A percentile compares a stretch with the other conserved stretches of the same genome.
phyloP scores from a whole-genome alignment of 2,888 invertebrate genomes.

The Cephus pygmeus region DNA sequence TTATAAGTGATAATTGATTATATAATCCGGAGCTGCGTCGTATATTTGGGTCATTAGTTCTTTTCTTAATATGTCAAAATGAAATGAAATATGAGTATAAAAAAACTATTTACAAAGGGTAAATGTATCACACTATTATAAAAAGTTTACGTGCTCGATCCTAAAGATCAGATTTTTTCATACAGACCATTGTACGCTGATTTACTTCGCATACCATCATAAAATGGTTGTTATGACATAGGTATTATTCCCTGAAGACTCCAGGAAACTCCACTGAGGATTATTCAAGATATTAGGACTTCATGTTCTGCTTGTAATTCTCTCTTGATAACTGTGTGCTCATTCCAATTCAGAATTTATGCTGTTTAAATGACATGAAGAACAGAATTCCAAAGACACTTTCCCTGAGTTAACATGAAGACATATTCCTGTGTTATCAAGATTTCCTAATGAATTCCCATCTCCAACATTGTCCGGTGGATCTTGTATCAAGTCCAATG shows the following conservation, averaged over 20 bases:
- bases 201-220: constrained; percentile 1
- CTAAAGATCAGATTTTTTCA: constrained; percentile 9
- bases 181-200: constrained; percentile 26
- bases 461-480: constrained; percentile 26
- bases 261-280: not conserved
- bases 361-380: constrained; percentile 68
- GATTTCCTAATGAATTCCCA: constrained; percentile 37
- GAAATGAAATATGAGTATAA: not conserved
- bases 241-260: not conserved
- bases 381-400: constrained; percentile 72
- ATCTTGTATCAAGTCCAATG: constrained; percentile 31
- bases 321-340: not conserved
- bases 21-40: not conserved
- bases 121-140: not conserved
- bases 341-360: constrained; percentile 32
- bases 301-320: not conserved
- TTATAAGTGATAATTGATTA: not conserved
- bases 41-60: not conserved
- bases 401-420: constrained; percentile 70
- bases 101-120: not conserved
- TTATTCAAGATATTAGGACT: not conserved
- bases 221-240: not conserved
- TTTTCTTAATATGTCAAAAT: not conserved
- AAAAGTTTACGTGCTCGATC: not conserved
- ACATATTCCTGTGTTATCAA: constrained; percentile 69